Base-by-base conservation (phyloP, 2,888 invertebrate species). In the Eristalinus aeneus region DNA sequence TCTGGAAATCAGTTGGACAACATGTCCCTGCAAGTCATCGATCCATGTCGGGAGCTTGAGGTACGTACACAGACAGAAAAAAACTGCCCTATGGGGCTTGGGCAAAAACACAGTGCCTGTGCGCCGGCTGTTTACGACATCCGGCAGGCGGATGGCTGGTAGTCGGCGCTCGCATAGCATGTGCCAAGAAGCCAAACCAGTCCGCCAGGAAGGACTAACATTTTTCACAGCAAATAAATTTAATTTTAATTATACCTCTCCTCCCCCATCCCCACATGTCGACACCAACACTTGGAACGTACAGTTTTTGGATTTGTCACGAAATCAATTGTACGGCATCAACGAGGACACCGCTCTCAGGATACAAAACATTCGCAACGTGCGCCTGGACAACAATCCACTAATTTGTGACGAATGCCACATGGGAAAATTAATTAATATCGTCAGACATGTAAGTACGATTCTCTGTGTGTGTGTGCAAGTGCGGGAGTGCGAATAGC, bases 291-390 rank as follows among this genome's bases (percentile, higher is more conserved):
- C 27, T 3, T 73, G 64, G 65, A 73, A 12, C 56, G 74, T 82
- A 69, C 58, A 95, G 90, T 94, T 94, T 89, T 92, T 97, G 88
- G 96, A 97, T 92, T 92, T 96, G 89, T 96, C 96, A n/a, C 93
- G 95, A 88, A 97, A 97, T 92, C 94, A 94, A 90, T 93, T 97
- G 88, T 94, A 94, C 88, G 94, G 95, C 58, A 92, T 93, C 87
- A 92, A 92, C 88, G 92, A 91, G 88, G 91, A 92, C 76, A 90
- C 92, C 1, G 92, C 90, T 3, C 77, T 91, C 16, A 89, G 91
- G 56, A 92, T 93, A 77, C 91, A 92, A 83, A 90, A 90, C 71
- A 93, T 93, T 86, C 92, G 92, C 27, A 92, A 93, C 88, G 92
- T 93, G 68, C 89, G 91, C 10, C 90, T 93, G 86, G 93, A 93